Conservation (phyloP, 2,797 vertebrate species). For the Danionella dracula region DNA sequence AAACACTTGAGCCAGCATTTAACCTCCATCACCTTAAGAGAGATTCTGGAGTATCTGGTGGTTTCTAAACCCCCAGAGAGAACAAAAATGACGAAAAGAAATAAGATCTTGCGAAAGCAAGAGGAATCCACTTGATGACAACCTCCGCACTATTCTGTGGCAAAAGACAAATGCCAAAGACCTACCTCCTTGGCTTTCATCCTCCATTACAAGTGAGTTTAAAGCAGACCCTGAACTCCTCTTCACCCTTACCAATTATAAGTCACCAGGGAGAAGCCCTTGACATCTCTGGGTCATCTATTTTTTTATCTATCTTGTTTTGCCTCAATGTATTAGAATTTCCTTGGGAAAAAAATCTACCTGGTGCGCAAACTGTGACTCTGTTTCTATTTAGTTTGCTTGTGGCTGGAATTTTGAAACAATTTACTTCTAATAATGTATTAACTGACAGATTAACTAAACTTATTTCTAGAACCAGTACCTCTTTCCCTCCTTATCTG, state of each 20-base stretch:
- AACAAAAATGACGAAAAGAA: not conserved
- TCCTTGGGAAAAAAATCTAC: constrained; percentile 22
- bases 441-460: not conserved
- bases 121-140: constrained; percentile 22
- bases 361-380: constrained; percentile 16
- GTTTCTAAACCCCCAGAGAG: constrained; percentile 18
- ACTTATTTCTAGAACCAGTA: constrained; percentile 2
- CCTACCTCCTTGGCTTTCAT: constrained; percentile 39
- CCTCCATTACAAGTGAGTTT: constrained; percentile 42
- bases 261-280: constrained; percentile 34
- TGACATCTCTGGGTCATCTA: constrained; percentile 20
- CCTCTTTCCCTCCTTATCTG: constrained; percentile 48
- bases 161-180: constrained; percentile 40
- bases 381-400: not conserved
- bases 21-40: constrained; percentile 38
- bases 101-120: constrained; percentile 13
- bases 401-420: not conserved
- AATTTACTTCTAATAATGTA: not conserved
- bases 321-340: constrained; percentile 5
- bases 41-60: constrained; percentile 42
- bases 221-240: constrained; percentile 39
- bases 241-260: constrained; percentile 41
- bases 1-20: constrained; percentile 13
- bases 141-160: constrained; percentile 33
- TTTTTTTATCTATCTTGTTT: constrained; percentile 37